These are phyloP conservation scores for Nemoura dubitans DNA, from an alignment of 2,888 invertebrate genomes.

Conservation along the genomic window DNA sequence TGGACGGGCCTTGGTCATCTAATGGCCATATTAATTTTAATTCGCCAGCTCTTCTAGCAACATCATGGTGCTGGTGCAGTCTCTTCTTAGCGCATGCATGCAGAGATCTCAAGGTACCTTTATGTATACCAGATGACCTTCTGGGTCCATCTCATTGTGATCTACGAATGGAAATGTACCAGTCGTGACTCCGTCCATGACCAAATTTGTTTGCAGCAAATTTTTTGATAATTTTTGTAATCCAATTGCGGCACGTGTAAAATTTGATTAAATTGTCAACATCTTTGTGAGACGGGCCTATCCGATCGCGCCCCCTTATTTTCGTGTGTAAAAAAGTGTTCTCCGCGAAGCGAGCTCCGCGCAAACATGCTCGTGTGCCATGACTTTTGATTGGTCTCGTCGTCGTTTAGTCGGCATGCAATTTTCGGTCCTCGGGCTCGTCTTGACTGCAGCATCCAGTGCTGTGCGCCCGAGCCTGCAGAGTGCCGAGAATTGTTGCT, in stretches of 20 bases:
- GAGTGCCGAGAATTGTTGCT: background rate
- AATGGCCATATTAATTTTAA: slow-evolving; percentile 7
- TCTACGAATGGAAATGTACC: background rate
- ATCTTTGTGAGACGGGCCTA: too few relatives aligned
- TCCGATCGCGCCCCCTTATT: too few relatives aligned
- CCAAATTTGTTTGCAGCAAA: background rate
- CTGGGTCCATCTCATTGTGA: background rate
- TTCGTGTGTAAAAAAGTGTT: too few relatives aligned
- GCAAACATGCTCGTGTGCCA: background rate
- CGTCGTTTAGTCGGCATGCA: slow-evolving; percentile 20
- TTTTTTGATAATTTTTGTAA: too few relatives aligned
- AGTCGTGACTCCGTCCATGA: background rate
- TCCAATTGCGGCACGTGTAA: too few relatives aligned
- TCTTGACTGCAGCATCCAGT: too few relatives aligned
- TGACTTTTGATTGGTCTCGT: background rate
- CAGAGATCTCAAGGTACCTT: background rate
- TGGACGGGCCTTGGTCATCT: background rate
- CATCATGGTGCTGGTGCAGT: background rate
- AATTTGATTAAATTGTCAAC: too few relatives aligned
- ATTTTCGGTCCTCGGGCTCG: slow-evolving; percentile 8
- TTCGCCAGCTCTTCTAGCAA: background rate
- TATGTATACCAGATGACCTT: background rate
- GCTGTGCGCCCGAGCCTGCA: background rate
- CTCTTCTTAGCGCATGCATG: background rate
- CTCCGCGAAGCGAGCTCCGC: too few relatives aligned